Evolutionary conservation across 2,113 vertebrate genomes (phyloP).

Genomic region (Bubo bubo): DNA sequence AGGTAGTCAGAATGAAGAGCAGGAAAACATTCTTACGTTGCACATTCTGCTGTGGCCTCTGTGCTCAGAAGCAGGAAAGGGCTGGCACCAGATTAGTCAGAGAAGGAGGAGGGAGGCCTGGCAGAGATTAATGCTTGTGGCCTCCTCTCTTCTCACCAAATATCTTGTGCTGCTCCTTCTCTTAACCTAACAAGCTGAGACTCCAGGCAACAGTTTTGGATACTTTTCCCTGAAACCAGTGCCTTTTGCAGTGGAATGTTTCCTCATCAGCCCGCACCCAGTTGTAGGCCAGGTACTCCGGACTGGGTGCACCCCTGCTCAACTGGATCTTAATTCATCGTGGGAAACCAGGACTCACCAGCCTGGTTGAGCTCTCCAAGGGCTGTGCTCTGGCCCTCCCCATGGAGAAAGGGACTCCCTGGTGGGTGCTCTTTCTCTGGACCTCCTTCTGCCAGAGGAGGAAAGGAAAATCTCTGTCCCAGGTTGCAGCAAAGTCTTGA

Average conservation of each 20-base stretch:
- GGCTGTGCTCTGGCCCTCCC: background rate
- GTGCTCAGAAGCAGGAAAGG: background rate
- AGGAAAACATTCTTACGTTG: background rate
- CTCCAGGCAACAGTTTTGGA: background rate
- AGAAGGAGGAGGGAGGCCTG: background rate
- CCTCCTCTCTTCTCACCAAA: background rate
- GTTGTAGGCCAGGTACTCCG: background rate
- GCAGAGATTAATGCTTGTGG: background rate
- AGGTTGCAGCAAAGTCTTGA: background rate
- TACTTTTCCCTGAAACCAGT: background rate
- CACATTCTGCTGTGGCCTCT: background rate
- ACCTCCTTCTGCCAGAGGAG: background rate
- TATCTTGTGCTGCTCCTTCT: background rate
- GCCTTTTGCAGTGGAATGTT: background rate
- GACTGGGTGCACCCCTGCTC: background rate
- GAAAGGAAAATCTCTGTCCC: background rate
- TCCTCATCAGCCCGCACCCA: background rate
- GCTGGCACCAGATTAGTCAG: background rate
- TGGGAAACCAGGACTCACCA: background rate
- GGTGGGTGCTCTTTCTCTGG: background rate
- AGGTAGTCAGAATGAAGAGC: background rate
- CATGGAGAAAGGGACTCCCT: background rate
- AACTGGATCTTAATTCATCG: background rate
- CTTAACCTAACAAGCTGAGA: background rate
- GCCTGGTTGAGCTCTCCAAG: background rate